These are phyloP conservation scores for Crematogaster levior DNA, from an alignment of 2,888 invertebrate genomes.

Conservation along the genomic window DNA sequence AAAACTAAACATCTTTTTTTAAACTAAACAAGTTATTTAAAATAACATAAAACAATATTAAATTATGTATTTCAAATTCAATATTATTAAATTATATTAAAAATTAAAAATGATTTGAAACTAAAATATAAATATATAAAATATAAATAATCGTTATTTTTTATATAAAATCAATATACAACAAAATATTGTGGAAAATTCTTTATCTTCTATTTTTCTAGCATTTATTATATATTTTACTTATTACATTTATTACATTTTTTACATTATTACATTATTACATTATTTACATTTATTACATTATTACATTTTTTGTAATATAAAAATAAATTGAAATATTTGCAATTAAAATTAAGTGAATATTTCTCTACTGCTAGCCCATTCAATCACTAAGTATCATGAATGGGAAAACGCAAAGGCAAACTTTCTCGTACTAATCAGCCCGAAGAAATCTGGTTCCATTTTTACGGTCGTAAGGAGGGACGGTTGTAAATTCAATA, in stretches of 20 bases:
- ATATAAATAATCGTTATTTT: background rate
- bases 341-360: no score
- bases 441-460: constrained; percentile 17
- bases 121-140: background rate
- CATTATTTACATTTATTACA: no score
- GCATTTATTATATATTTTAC: background rate
- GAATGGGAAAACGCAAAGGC: constrained; percentile 25
- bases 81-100: background rate
- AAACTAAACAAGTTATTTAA: background rate
- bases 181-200: background rate
- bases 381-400: background rate
- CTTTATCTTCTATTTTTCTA: background rate
- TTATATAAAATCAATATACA: constrained; percentile 12
- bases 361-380: background rate
- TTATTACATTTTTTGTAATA: no score
- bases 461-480: background rate
- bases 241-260: no score
- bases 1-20: background rate
- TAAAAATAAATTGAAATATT: no score
- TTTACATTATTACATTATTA: no score
- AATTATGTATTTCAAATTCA: no score
- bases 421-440: constrained; percentile 33
- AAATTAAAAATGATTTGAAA: background rate
- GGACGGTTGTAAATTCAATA: background rate
- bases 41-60: no score